Percentiles rank a stretch among this genome's conserved stretches.
phyloP scores from a whole-genome alignment of 2,797 vertebrate species.

The Urophycis tenuis region DNA sequence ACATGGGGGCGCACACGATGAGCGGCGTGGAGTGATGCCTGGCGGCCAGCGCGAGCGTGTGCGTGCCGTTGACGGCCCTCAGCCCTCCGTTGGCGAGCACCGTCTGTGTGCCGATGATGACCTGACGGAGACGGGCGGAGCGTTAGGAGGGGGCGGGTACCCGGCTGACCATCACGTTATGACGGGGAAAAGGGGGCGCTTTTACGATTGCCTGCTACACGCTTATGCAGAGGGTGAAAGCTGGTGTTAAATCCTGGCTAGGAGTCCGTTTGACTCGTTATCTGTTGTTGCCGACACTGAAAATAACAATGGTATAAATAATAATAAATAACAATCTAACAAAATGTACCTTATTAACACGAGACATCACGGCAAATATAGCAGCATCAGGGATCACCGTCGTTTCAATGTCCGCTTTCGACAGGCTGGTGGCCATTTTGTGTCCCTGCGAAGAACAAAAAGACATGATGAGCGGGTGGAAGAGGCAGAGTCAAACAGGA shows the following conservation, averaged over 20 bases:
- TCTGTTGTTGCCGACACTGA: neutral
- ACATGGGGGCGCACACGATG: constrained; percentile 97
- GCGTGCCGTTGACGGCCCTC: constrained; percentile 88
- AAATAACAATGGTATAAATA: no score
- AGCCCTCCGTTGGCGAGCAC: constrained; percentile 93
- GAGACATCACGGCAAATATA: constrained; percentile 97
- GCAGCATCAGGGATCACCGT: constrained; percentile 95
- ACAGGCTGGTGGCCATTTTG: constrained; percentile 88
- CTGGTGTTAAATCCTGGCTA: neutral
- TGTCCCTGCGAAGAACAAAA: constrained; percentile 79
- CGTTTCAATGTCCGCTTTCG: constrained; percentile 86
- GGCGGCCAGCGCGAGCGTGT: constrained; percentile 90
- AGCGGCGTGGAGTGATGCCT: constrained; percentile 96
- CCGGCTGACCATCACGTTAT: neutral
- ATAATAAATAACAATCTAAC: no score
- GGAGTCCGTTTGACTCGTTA: neutral
- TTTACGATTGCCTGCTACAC: neutral
- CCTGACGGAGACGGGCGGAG: constrained; percentile 61
- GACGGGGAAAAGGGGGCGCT: neutral
- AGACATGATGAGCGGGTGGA: neutral
- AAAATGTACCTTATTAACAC: constrained; percentile 88
- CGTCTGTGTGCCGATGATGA: constrained; percentile 96
- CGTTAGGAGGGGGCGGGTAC: neutral
- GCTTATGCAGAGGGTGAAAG: neutral
- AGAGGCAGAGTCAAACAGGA: neutral